A percentile compares a stretch with the other conserved stretches of the same genome.
Conservation (phyloP, 2,113 vertebrate species). For the Hyaena hyaena region DNA sequence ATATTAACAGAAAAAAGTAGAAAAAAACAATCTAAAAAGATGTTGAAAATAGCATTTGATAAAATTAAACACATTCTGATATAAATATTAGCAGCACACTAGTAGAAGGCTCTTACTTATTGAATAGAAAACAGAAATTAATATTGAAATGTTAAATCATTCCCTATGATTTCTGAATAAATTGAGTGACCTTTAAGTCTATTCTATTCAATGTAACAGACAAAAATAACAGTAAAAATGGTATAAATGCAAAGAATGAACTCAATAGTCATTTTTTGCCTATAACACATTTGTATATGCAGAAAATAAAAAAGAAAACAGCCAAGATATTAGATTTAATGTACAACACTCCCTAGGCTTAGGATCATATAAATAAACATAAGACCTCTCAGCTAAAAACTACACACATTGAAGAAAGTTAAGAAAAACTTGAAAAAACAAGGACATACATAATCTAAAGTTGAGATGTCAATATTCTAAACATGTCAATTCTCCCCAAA, state of each 20-base stretch:
- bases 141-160: neutral
- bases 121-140: neutral
- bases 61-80: neutral
- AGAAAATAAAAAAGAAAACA: neutral
- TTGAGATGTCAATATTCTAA: neutral
- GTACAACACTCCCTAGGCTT: neutral
- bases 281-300: neutral
- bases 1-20: neutral
- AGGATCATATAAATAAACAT: neutral
- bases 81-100: neutral
- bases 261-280: neutral
- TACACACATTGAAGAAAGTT: neutral
- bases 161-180: neutral
- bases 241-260: neutral
- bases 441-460: neutral
- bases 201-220: neutral
- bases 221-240: neutral
- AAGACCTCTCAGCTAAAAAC: neutral
- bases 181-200: neutral
- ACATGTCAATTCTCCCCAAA: neutral
- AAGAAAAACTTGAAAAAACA: neutral
- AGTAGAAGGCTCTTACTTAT: neutral
- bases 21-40: neutral
- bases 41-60: neutral
- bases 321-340: neutral